Conservation (phyloP, 1,140 invertebrate genomes). For the Lepidurus couesii region DNA sequence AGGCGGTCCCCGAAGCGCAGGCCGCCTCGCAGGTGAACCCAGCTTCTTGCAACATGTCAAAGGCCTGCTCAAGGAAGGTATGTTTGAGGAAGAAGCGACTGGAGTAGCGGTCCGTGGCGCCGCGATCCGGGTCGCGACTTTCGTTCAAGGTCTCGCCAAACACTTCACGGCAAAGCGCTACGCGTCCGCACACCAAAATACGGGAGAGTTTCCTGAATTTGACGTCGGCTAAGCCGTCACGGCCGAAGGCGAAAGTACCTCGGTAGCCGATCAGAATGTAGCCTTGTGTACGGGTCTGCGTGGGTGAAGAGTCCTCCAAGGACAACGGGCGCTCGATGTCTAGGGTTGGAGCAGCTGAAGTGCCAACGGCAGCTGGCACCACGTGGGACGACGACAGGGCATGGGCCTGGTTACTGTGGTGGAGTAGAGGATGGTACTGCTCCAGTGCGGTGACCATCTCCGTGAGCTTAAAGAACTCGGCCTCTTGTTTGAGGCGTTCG, state of each 20-base stretch:
- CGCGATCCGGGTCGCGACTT: slow-evolving; percentile 94
- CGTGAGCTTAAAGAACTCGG: slow-evolving; percentile 72
- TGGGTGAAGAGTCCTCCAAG: slow-evolving; percentile 23
- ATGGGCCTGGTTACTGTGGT: slow-evolving; percentile 42
- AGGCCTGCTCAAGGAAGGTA: slow-evolving; percentile 87
- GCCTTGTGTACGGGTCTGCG: slow-evolving; percentile 45
- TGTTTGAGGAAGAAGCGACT: slow-evolving; percentile 98
- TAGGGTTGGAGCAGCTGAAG: slow-evolving; percentile 25
- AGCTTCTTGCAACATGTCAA: slow-evolving; percentile 91
- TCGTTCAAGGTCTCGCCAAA: slow-evolving; percentile 97
- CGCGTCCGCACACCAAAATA: slow-evolving; percentile 91
- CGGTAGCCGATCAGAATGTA: slow-evolving; percentile 95
- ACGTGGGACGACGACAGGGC: slow-evolving; percentile 48
- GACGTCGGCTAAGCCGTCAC: slow-evolving; percentile 94
- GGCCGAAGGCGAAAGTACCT: slow-evolving; percentile 98
- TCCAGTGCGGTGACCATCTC: slow-evolving; percentile 55
- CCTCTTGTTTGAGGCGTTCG: slow-evolving; percentile 84
- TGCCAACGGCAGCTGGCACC: background rate
- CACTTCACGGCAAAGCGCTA: slow-evolving; percentile 83
- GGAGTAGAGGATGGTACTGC: slow-evolving; percentile 34
- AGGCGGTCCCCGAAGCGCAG: slow-evolving; percentile 85
- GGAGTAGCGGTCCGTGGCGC: slow-evolving; percentile 84
- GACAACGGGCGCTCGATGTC: slow-evolving; percentile 23
- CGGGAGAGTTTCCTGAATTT: slow-evolving; percentile 97
- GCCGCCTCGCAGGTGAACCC: slow-evolving; percentile 71